These are phyloP conservation scores for Heliconius hewitsoni DNA, from an alignment of 1,140 invertebrate genomes.

Conservation along the genomic window DNA sequence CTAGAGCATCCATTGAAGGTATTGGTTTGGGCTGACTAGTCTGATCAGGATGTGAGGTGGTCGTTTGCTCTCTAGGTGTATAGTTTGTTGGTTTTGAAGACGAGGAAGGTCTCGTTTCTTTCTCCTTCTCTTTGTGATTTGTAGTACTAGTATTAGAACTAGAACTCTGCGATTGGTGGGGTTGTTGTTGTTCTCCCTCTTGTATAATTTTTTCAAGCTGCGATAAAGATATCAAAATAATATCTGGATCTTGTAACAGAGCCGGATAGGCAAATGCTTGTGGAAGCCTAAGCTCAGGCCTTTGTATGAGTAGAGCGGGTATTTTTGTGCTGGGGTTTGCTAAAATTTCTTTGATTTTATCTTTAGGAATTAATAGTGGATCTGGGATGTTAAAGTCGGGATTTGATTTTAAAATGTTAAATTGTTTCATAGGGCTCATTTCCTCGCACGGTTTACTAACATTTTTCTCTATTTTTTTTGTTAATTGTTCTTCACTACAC, in stretches of 20 bases:
- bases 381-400: constrained; percentile 88
- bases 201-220: constrained; percentile 88
- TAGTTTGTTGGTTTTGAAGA: constrained; percentile 65
- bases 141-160: constrained; percentile 67
- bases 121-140: constrained; percentile 41
- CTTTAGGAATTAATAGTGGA: constrained; percentile 89
- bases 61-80: constrained; percentile 40
- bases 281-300: constrained; percentile 87
- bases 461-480: constrained; percentile 50
- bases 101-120: constrained; percentile 66
- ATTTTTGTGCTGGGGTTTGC: constrained; percentile 88
- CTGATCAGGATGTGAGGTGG: constrained; percentile 55
- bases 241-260: constrained; percentile 88
- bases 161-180: background rate
- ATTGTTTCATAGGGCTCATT: constrained; percentile 86
- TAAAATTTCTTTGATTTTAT: constrained; percentile 86
- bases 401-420: constrained; percentile 86
- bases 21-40: constrained; percentile 62
- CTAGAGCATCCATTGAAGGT: constrained; percentile 75
- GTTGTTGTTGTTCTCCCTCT: constrained; percentile 67
- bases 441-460: constrained; percentile 76
- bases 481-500: constrained; percentile 59
- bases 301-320: constrained; percentile 85
- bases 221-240: constrained; percentile 88
- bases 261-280: constrained; percentile 87